phyloP scores from a whole-genome alignment of 2,113 vertebrate genomes.

The Neogobius melanostomus region DNA sequence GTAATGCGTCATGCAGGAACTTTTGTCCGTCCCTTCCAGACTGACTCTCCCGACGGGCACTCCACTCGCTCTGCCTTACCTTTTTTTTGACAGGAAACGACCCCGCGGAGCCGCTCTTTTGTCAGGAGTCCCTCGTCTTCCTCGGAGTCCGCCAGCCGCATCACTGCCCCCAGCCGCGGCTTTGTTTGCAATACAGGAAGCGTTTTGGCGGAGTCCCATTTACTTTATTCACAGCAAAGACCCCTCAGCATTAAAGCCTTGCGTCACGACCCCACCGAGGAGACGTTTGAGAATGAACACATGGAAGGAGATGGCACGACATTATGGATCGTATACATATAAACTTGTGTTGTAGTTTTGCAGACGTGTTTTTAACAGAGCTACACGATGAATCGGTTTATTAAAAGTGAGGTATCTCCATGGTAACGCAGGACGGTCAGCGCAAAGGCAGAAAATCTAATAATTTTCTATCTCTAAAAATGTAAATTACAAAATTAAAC shows the following conservation, averaged over 20 bases:
- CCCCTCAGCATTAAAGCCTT: conserved; percentile 24
- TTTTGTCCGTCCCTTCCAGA: too few species aligned
- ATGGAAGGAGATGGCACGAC: background rate
- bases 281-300: background rate
- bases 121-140: conserved; percentile 28
- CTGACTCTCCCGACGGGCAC: conserved; percentile 6
- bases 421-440: too few species aligned
- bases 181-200: conserved; percentile 55
- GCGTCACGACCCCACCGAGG: background rate
- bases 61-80: conserved; percentile 22
- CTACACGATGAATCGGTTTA: too few species aligned
- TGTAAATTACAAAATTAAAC: too few species aligned
- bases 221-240: conserved; percentile 30
- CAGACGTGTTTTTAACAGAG: too few species aligned
- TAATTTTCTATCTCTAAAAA: too few species aligned
- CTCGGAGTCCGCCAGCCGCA: conserved; percentile 39
- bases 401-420: too few species aligned
- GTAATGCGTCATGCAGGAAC: too few species aligned
- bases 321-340: too few species aligned
- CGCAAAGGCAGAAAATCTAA: too few species aligned
- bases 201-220: conserved; percentile 20
- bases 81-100: conserved; percentile 52
- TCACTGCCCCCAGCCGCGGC: conserved; percentile 27
- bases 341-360: too few species aligned
- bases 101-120: conserved; percentile 36